Evolutionary conservation across 2,888 invertebrate species (phyloP).

Genomic region (Nomada ferruginata): DNA sequence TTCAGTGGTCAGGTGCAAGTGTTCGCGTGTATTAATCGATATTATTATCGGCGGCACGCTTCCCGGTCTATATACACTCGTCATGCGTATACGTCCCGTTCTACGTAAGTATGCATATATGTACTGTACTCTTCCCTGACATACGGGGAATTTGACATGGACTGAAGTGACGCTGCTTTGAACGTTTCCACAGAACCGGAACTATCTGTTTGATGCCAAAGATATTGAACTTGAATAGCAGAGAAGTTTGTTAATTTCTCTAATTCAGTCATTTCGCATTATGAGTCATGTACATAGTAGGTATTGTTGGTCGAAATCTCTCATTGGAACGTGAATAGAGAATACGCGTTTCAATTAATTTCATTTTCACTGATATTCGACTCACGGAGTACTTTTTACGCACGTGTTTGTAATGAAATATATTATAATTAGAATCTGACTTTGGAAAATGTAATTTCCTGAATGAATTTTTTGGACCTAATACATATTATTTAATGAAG

Average conservation of each 20-base stretch:
- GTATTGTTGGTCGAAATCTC: neutral
- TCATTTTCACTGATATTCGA: neutral
- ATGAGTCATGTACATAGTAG: too few species aligned
- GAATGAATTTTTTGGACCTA: too few species aligned
- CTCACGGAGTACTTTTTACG: too few species aligned
- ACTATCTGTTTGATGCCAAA: constrained; percentile 22
- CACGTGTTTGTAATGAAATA: too few species aligned
- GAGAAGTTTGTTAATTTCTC: neutral
- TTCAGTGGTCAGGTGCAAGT: constrained; percentile 68
- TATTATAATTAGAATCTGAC: too few species aligned
- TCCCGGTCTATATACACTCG: constrained; percentile 45
- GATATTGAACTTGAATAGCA: constrained; percentile 33
- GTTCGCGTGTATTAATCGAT: constrained; percentile 73
- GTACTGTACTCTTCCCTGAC: constrained; percentile 15
- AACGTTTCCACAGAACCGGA: constrained; percentile 12
- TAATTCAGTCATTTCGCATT: too few species aligned
- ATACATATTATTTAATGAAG: too few species aligned
- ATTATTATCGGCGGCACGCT: constrained; percentile 70
- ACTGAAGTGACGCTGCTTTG: neutral
- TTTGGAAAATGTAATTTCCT: too few species aligned
- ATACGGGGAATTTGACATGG: constrained; percentile 1
- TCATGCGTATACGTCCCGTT: constrained; percentile 7
- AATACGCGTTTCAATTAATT: neutral
- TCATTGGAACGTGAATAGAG: neutral
- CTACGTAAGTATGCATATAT: constrained; percentile 20